These are phyloP conservation scores for Cactoblastis cactorum DNA, from an alignment of 2,888 invertebrate genomes.

Conservation along the genomic window DNA sequence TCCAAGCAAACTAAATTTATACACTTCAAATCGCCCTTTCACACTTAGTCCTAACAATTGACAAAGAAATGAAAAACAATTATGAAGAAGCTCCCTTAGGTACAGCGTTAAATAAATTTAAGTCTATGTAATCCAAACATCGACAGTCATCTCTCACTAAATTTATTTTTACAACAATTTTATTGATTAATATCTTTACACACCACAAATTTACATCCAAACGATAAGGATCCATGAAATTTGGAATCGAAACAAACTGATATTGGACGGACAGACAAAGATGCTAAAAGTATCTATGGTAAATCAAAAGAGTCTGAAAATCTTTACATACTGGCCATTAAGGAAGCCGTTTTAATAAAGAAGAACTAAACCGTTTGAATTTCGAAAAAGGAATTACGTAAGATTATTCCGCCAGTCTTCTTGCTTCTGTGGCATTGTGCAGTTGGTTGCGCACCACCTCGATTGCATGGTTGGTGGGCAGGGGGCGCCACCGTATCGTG, in stretches of 20 bases:
- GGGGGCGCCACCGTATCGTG: conserved; percentile 87
- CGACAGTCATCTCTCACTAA: conserved; percentile 60
- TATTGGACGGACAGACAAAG: conserved; percentile 75
- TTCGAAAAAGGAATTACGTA: conserved; percentile 48
- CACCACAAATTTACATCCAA: conserved; percentile 51
- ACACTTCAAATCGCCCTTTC: conserved; percentile 22
- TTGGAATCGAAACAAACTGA: conserved; percentile 37
- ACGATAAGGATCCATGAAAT: conserved; percentile 22
- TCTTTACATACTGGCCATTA: conserved; percentile 24
- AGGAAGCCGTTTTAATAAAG: conserved; percentile 20
- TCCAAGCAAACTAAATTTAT: conserved; percentile 1
- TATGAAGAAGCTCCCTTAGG: conserved; percentile 48
- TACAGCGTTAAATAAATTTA: conserved; percentile 61
- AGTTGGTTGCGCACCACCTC: conserved; percentile 91
- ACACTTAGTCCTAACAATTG: conserved; percentile 50
- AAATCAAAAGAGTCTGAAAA: conserved; percentile 21
- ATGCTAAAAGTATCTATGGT: conserved; percentile 44
- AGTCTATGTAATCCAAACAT: conserved; percentile 51
- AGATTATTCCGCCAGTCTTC: conserved; percentile 69
- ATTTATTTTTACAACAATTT: conserved; percentile 63
- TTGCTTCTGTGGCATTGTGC: conserved; percentile 40
- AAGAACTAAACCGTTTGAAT: conserved; percentile 21
- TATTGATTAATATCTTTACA: conserved; percentile 51
- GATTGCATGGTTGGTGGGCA: conserved; percentile 92
- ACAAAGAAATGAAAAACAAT: conserved; percentile 48